phyloP scores from a whole-genome alignment of 2,113 vertebrate species.

The Ancistrus triradiatus region DNA sequence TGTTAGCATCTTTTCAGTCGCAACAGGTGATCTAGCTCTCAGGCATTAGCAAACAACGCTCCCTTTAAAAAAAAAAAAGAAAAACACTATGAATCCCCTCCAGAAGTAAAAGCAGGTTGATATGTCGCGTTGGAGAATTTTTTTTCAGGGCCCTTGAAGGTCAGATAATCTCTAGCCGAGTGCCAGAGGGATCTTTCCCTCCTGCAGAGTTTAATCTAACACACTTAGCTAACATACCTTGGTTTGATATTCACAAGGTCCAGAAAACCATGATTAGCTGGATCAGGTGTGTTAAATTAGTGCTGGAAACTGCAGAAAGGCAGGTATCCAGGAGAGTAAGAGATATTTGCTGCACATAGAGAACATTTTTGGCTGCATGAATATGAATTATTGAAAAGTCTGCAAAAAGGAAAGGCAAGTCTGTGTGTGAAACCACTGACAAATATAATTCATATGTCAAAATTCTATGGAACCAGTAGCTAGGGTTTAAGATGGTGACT shows the following conservation, averaged over 20 bases:
- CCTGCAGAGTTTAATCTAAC: conserved; percentile 9
- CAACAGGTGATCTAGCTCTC: neutral
- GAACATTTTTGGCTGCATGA: neutral
- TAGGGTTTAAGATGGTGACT: too few relatives aligned
- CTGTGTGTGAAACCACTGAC: too few relatives aligned
- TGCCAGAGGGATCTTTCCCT: neutral
- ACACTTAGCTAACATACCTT: conserved; percentile 16
- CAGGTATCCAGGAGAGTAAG: neutral
- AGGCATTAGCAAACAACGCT: neutral
- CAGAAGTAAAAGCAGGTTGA: neutral
- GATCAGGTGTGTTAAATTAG: conserved; percentile 27
- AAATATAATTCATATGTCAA: too few relatives aligned
- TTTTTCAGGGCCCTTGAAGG: neutral
- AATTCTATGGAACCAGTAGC: too few relatives aligned
- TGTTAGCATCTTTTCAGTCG: neutral
- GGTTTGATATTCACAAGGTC: conserved; percentile 4
- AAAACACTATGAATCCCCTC: neutral
- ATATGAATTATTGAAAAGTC: neutral
- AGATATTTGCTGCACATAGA: neutral
- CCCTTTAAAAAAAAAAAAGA: neutral
- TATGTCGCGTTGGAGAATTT: neutral
- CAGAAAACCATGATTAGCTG: conserved; percentile 17
- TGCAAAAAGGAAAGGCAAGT: too few relatives aligned
- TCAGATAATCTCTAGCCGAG: neutral
- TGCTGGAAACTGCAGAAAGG: neutral